A percentile compares a stretch with the other conserved stretches of the same genome.
Conservation (phyloP, 2,797 vertebrate genomes). For the Rhabdomys pumilio region DNA sequence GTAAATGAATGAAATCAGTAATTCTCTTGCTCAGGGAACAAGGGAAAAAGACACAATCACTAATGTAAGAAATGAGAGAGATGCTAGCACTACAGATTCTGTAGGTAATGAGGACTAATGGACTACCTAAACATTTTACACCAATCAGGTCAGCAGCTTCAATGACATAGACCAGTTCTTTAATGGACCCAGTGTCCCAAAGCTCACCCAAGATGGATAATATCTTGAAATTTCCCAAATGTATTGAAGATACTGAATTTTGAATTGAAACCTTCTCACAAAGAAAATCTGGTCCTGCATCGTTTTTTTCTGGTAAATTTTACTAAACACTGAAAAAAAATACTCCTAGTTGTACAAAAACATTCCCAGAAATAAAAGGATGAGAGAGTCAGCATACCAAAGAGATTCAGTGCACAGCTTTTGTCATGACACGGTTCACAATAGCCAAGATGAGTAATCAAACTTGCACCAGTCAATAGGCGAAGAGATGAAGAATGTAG, state of each 20-base stretch:
- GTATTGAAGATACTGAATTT: conserved; percentile 52
- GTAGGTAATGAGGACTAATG: conserved; percentile 3
- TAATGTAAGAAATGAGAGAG: conserved; percentile 24
- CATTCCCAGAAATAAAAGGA: conserved; percentile 49
- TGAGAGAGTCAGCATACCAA: background rate
- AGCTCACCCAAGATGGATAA: conserved; percentile 9
- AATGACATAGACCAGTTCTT: conserved; percentile 28
- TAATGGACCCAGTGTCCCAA: conserved; percentile 4
- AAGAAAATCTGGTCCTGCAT: conserved; percentile 44
- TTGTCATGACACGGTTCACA: background rate
- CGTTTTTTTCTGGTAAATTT: conserved; percentile 42
- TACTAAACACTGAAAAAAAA: conserved; percentile 52
- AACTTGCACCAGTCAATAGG: background rate
- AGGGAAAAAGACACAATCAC: background rate
- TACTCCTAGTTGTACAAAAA: conserved; percentile 3
- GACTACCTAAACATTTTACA: conserved; percentile 30
- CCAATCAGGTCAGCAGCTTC: conserved; percentile 48
- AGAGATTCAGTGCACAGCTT: background rate
- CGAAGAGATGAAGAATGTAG: background rate
- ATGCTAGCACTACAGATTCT: background rate
- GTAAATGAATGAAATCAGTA: conserved; percentile 46
- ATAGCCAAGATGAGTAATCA: background rate
- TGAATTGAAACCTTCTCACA: conserved; percentile 32
- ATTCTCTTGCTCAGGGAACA: background rate
- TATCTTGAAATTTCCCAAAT: background rate